Evolutionary conservation across 2,888 invertebrate genomes (phyloP).

Genomic region (Oscheius sp.): DNA sequence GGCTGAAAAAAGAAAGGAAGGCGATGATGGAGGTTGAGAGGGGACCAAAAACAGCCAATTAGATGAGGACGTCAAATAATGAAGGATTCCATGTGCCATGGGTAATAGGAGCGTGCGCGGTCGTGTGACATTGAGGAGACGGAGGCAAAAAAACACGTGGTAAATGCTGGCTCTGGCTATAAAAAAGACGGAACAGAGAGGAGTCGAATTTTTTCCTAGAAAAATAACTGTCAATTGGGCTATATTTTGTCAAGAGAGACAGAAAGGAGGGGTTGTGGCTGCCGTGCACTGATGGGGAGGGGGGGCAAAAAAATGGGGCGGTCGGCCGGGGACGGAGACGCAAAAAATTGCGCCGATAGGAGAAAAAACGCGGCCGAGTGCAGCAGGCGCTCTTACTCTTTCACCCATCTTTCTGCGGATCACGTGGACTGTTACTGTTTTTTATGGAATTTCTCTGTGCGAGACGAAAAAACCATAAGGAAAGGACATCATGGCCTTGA

Average conservation of each 20-base stretch:
- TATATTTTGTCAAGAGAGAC: too few relatives aligned
- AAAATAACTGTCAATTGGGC: too few relatives aligned
- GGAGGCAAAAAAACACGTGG: constrained; percentile 5
- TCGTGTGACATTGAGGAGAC: constrained; percentile 2
- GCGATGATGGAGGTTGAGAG: not conserved
- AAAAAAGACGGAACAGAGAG: not conserved
- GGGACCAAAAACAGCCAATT: constrained; percentile 35
- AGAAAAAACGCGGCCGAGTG: constrained; percentile 19
- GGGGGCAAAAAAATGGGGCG: constrained; percentile 29
- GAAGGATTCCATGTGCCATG: not conserved
- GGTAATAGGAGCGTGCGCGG: constrained; percentile 12
- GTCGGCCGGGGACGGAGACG: constrained; percentile 18
- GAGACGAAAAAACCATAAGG: too few relatives aligned
- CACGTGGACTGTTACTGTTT: not conserved
- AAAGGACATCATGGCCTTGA: too few relatives aligned
- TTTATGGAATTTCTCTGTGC: not conserved
- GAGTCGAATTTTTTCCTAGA: not conserved
- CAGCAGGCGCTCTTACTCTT: constrained; percentile 16
- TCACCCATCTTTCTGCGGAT: too few relatives aligned
- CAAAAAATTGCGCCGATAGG: constrained; percentile 32
- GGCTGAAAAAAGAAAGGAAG: constrained; percentile 11
- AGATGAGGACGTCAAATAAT: constrained; percentile 19
- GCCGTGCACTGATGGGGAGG: constrained; percentile 29
- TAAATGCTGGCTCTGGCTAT: not conserved
- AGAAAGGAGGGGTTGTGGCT: constrained; percentile 4